Evolutionary conservation across 1,140 invertebrate species (phyloP), one percentile per base, ranked within the genome.

Genomic region (Saccostrea cuccullata): DNA sequence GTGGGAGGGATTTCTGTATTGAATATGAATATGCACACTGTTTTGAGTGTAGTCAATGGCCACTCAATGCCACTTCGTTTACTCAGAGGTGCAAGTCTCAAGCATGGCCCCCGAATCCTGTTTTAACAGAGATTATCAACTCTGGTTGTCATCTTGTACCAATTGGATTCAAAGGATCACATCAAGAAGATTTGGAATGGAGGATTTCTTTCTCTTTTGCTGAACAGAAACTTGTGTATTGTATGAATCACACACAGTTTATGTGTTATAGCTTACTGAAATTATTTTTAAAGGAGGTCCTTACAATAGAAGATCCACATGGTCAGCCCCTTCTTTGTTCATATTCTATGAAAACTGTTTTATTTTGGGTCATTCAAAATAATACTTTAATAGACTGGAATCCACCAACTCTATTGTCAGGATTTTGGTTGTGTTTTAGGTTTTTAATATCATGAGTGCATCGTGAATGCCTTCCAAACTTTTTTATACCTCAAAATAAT

Each of bases 181-280:
- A 20, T 23, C 20, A 12, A 9, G 84, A 85, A 77, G 36, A 77
- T 11, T 13, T 84, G 56, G 82, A 84, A 73, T 87, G 82, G 87
- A 55, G 87, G 5, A 20, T 84, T 12, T 87, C 87, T 8, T 87
- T 87, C n/a, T 87, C 82, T 17, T 13, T 84, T 3, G 82, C 55
- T 8, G 87, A 88, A 82, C 64, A 84, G 56, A 12, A 64, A 20
- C 30, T 88, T 1, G 40, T 88, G 47, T 56, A 73, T 20, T 84
- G 82, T 23, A 70, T 84, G n/a, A 88, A 20, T 73, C 87, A 88
- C 40, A 88, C 87, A 6, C 87, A 88, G 20, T 56, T 88, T 6
- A 13, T 88, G 9, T 56, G 30, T 55, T 88, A 88, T 85, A 3
- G 64, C 55, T 23, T 84, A 6, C 60, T 88, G 36, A 88, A 84